Evolutionary conservation across 2,113 vertebrate genomes (phyloP).

Genomic region (Riparia riparia): DNA sequence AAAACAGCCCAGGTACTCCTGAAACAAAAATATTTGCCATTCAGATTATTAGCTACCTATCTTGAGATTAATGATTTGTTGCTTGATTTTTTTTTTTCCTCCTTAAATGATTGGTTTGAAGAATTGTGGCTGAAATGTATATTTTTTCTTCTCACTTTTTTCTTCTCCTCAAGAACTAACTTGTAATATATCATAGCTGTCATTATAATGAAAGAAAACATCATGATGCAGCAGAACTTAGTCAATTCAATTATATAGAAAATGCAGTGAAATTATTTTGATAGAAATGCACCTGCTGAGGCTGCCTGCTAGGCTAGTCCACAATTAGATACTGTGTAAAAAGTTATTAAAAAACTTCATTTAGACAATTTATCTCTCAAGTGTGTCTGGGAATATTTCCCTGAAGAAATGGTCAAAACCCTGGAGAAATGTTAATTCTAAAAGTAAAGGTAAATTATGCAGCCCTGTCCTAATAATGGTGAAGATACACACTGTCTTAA

Average conservation of each 20-base stretch:
- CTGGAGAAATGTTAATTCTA: neutral
- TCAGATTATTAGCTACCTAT: neutral
- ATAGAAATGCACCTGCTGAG: conserved; percentile 55
- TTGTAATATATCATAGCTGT: conserved; percentile 62
- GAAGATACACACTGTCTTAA: neutral
- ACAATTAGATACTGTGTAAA: conserved; percentile 49
- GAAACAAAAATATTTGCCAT: neutral
- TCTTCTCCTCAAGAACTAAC: neutral
- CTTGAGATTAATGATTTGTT: neutral
- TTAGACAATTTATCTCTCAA: conserved; percentile 20
- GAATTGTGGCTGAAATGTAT: neutral
- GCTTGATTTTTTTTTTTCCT: neutral
- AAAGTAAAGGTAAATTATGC: neutral
- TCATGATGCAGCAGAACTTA: conserved; percentile 60
- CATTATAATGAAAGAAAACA: conserved; percentile 56
- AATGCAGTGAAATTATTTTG: conserved; percentile 61
- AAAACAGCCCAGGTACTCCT: neutral
- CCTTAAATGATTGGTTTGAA: neutral
- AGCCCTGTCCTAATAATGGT: neutral
- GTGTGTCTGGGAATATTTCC: neutral
- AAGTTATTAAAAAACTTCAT: conserved; percentile 57
- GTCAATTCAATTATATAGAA: conserved; percentile 63
- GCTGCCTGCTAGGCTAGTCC: conserved; percentile 28
- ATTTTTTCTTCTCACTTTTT: neutral
- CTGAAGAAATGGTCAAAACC: neutral